These are phyloP conservation scores for Epizoanthus stellaris DNA, from an alignment of 92 coral and sea anemone species.

Conservation along the genomic window DNA sequence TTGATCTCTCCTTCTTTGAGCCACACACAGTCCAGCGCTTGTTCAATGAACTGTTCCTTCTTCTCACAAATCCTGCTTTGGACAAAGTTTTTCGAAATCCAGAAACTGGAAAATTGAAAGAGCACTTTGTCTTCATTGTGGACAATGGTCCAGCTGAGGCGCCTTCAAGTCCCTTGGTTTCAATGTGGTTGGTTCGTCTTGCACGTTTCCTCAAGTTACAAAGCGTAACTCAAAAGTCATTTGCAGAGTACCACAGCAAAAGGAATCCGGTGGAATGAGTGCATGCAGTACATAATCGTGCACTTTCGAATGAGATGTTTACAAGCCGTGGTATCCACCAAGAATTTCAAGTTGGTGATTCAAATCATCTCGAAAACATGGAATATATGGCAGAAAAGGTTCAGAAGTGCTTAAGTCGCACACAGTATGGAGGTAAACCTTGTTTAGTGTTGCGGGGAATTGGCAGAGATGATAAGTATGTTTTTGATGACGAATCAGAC, in stretches of 20 bases:
- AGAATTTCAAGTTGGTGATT: constrained; percentile 34
- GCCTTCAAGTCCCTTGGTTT: constrained; percentile 19
- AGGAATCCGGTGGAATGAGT: constrained; percentile 36
- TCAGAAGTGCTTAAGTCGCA: constrained; percentile 31
- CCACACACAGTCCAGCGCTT: constrained; percentile 43
- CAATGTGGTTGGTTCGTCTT: constrained; percentile 49
- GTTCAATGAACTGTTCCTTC: constrained; percentile 65
- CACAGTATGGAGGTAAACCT: constrained; percentile 54
- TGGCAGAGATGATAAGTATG: constrained; percentile 34
- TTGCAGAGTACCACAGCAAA: constrained; percentile 40
- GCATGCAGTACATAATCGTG: constrained; percentile 29
- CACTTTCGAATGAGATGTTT: constrained; percentile 23
- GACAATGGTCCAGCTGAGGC: constrained; percentile 81
- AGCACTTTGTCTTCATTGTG: constrained; percentile 68
- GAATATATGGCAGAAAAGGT: constrained; percentile 57
- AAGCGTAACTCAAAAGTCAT: constrained; percentile 25
- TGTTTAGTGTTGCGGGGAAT: constrained; percentile 51
- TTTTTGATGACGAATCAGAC: constrained; percentile 52
- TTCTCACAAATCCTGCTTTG: constrained; percentile 53
- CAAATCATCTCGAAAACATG: constrained; percentile 52
- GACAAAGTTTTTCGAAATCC: constrained; percentile 64
- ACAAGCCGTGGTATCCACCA: constrained; percentile 21
- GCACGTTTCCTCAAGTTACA: constrained; percentile 6
- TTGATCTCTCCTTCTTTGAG: constrained; percentile 56
- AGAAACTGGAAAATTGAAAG: constrained; percentile 68